Conservation (phyloP, 1,140 invertebrate genomes). For the Trichoplusia ni region DNA sequence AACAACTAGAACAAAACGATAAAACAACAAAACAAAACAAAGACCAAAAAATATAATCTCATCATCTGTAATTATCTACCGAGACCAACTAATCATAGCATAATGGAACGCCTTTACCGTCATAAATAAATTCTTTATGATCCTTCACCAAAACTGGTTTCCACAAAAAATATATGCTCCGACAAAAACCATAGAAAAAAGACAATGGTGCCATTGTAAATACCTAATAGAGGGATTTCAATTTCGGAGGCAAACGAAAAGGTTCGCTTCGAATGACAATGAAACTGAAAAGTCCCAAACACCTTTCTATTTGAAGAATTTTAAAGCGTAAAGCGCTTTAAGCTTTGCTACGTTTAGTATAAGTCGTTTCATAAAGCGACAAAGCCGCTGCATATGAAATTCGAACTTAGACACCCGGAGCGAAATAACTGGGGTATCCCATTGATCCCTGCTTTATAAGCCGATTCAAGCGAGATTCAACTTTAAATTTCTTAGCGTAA, state of each 20-base stretch:
- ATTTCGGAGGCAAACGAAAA: constrained; percentile 54
- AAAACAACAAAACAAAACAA: constrained; percentile 27
- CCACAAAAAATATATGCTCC: constrained; percentile 47
- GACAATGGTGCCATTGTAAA: constrained; percentile 56
- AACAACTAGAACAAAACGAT: constrained; percentile 13
- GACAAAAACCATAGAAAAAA: constrained; percentile 37
- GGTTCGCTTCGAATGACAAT: constrained; percentile 57
- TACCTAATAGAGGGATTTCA: constrained; percentile 58
- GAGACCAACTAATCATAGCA: constrained; percentile 56
- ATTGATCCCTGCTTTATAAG: constrained; percentile 49
- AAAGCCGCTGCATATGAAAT: constrained; percentile 43
- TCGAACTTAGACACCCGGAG: constrained; percentile 52
- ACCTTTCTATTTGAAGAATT: constrained; percentile 46
- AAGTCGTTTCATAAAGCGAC: constrained; percentile 25
- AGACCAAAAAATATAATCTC: constrained; percentile 42
- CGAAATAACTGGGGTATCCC: constrained; percentile 66
- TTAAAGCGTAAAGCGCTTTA: constrained; percentile 51
- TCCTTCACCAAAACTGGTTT: constrained; percentile 37
- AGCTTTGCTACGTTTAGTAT: constrained; percentile 13
- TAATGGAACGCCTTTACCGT: constrained; percentile 53
- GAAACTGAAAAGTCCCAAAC: constrained; percentile 60
- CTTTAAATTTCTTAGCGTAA: constrained; percentile 12
- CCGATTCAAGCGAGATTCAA: constrained; percentile 31
- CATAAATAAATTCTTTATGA: constrained; percentile 57
- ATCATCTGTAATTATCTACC: constrained; percentile 62